A percentile compares a stretch with the other conserved stretches of the same genome.
Evolutionary conservation across 2,888 invertebrate genomes (phyloP).

Genomic region (Cerastoderma edule): DNA sequence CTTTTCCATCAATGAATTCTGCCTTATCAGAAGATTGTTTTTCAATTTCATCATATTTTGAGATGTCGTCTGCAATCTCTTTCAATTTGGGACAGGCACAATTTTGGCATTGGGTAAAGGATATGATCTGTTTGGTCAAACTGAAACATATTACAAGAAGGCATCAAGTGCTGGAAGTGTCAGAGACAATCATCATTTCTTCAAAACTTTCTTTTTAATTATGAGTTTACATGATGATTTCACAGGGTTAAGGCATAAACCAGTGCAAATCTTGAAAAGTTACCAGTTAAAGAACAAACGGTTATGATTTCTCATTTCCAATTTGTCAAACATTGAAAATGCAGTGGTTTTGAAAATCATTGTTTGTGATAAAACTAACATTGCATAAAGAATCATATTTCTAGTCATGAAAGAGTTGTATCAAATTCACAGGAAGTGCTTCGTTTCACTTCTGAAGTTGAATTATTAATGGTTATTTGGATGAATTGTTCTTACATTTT

Average conservation of each 20-base stretch:
- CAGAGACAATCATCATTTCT: too few relatives aligned
- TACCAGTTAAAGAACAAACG: neutral
- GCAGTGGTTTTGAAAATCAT: neutral
- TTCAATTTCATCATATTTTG: neutral
- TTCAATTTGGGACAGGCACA: slow-evolving; percentile 5
- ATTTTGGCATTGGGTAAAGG: neutral
- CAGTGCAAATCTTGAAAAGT: neutral
- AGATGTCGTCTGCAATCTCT: neutral
- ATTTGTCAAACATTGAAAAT: neutral
- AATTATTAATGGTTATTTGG: slow-evolving; percentile 7
- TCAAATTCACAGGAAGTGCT: neutral
- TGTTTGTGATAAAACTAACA: neutral
- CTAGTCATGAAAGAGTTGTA: neutral
- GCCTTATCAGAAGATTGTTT: neutral
- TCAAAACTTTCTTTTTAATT: neutral
- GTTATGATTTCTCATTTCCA: neutral
- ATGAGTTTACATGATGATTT: neutral
- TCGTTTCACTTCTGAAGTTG: neutral
- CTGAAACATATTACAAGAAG: too few relatives aligned
- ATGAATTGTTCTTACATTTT: slow-evolving; percentile 1
- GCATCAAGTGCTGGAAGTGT: too few relatives aligned
- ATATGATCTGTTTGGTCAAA: neutral
- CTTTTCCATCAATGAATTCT: neutral
- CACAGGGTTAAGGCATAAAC: too few relatives aligned
- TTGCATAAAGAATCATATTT: neutral